phyloP scores from a whole-genome alignment of 2,888 invertebrate genomes.

The Galerucella pusilla region DNA sequence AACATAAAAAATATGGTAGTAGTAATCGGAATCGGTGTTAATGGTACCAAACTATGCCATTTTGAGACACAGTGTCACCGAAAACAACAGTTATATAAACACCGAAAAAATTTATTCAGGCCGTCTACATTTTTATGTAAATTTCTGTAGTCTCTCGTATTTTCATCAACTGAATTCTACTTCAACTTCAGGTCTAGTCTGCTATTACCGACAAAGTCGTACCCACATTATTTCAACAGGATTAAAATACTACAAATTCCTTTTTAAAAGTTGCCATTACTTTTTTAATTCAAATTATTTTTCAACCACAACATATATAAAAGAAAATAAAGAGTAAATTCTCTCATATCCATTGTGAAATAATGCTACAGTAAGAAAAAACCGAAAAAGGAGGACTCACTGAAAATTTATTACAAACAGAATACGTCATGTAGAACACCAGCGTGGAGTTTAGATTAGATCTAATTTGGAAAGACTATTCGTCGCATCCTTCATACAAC shows the following conservation, averaged over 20 bases:
- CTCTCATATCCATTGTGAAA: no score
- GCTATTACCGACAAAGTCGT: slow-evolving; percentile 3
- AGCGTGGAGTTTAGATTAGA: no score
- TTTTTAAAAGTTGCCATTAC: no score
- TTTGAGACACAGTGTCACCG: slow-evolving; percentile 18
- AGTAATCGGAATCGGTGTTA: slow-evolving; percentile 10
- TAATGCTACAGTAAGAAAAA: no score
- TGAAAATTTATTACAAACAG: no score
- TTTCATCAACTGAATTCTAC: slow-evolving; percentile 33
- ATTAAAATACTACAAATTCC: not conserved
- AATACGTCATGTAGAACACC: no score
- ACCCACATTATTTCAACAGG: not conserved
- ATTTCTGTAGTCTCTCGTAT: slow-evolving; percentile 33
- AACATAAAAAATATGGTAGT: slow-evolving; percentile 6
- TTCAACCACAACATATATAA: no score
- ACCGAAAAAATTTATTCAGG: slow-evolving; percentile 25
- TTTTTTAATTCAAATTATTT: no score
- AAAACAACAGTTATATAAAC: slow-evolving; percentile 35
- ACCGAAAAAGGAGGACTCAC: no score
- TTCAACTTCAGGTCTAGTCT: slow-evolving; percentile 14
- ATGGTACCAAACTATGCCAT: slow-evolving; percentile 26
- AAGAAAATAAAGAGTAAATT: no score
- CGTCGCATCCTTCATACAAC: no score
- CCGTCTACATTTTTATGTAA: slow-evolving; percentile 42
- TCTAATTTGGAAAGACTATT: no score